Evolutionary conservation across 2,113 vertebrate species (phyloP).

Genomic region (Delphinapterus leucas): DNA sequence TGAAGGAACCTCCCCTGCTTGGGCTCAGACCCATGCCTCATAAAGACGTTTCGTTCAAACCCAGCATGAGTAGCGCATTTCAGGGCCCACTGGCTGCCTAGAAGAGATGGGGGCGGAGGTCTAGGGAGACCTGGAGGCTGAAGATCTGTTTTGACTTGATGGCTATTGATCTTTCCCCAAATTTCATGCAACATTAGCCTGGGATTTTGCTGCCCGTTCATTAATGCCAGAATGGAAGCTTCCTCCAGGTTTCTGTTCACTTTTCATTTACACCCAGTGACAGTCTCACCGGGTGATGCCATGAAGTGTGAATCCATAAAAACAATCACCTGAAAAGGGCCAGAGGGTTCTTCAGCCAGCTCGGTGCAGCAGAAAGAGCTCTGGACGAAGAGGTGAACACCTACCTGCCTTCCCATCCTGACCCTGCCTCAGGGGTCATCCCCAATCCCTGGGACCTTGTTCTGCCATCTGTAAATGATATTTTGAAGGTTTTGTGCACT

Average conservation of each 20-base stretch:
- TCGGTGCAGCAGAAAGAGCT: neutral
- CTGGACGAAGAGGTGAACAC: accelerated
- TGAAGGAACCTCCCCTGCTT: accelerated
- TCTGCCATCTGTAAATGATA: neutral
- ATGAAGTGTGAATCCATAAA: constrained; percentile 21
- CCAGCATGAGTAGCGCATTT: neutral
- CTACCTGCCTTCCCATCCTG: neutral
- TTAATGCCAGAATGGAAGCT: constrained; percentile 70
- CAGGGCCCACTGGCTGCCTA: neutral
- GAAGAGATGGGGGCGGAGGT: neutral
- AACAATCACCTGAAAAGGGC: neutral
- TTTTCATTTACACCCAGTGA: constrained; percentile 74
- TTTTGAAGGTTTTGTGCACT: neutral
- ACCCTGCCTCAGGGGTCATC: accelerated
- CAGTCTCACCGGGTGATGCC: constrained; percentile 30
- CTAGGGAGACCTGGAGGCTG: constrained; percentile 49
- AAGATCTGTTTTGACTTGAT: neutral
- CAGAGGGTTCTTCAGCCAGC: neutral
- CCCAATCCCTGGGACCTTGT: neutral
- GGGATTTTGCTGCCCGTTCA: neutral
- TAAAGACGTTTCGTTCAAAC: constrained; percentile 14
- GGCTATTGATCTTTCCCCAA: constrained; percentile 58
- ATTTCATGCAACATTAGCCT: constrained; percentile 66
- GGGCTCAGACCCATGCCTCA: neutral
- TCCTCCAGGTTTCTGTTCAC: constrained; percentile 74